Evolutionary conservation across 2,888 invertebrate species (phyloP).

Genomic region (Cybosia mesomella): DNA sequence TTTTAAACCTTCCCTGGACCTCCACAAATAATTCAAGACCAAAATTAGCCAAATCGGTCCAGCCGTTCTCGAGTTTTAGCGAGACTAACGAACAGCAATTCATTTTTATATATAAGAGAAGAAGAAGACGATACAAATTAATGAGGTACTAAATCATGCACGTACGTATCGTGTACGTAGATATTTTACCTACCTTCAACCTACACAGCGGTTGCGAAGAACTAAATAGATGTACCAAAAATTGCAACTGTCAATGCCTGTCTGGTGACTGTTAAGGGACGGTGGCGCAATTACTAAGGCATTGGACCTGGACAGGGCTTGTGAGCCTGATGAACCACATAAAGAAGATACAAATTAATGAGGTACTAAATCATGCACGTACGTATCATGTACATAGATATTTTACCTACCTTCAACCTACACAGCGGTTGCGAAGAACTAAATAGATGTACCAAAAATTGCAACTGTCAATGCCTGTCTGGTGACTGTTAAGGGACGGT

Average conservation of each 20-base stretch:
- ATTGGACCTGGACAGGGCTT: background rate
- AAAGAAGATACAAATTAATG: too few relatives aligned
- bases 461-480: background rate
- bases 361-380: too few relatives aligned
- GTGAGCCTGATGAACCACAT: background rate
- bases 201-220: background rate
- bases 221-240: background rate
- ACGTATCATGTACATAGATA: background rate
- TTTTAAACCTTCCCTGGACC: too few relatives aligned
- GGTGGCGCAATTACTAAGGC: background rate
- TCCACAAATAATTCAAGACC: too few relatives aligned
- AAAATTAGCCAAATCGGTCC: too few relatives aligned
- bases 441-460: background rate
- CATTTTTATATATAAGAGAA: too few relatives aligned
- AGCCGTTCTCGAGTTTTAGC: too few relatives aligned
- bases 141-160: too few relatives aligned
- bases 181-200: background rate
- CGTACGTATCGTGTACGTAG: background rate
- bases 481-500: background rate
- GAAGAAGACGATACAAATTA: too few relatives aligned
- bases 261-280: background rate
- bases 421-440: background rate
- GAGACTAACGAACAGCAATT: too few relatives aligned
- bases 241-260: background rate
- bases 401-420: slow-evolving; percentile 2